Base-by-base conservation (phyloP, 2,888 invertebrate genomes). In the Leptopterna dolabrata region DNA sequence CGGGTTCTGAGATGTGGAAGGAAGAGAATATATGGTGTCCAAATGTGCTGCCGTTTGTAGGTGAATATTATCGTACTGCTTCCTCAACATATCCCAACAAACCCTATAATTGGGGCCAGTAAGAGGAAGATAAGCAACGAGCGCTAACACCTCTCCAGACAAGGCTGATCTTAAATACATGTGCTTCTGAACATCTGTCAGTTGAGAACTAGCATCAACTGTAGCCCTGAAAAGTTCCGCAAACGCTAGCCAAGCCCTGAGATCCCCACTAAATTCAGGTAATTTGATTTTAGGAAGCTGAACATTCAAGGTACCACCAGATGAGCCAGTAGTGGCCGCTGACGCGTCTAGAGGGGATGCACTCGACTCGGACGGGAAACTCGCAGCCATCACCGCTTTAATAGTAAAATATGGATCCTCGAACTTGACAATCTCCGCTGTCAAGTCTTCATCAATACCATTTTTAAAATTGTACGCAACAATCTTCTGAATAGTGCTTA, bases 281-380 rank as follows among this genome's bases (percentile, higher is more conserved):
- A 86, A 47, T 30, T 86, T 85, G 11, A 85, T 16, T 41, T 73
- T 76, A 43, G 85, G 85, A 24, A 85, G 73, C 19, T 80, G 80
- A 24, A 80, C 24, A 19, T 55, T 16, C 55, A 36, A 36, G 36
- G 7, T 47, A 14, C 47, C 13, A 14, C 16, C 13, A 47, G 14
- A 3, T 13, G 13, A 47, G 13, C 47, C 13, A 47, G 47, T 13
- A 47, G 47, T 47, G 13, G 47, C 47, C 3, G 16, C 4, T 4
- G 36, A 36, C 36, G 7, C 7, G 36, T 36, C 36, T 36, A 7
- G 4, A 4, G 7, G 36, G 2, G 36, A 36, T 4, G 36, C 2
- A 4, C 36, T 3, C 13, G 7, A 1, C 4, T 47, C 47, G 13
- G 13, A 14, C 3, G 47, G 47, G 14, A 47, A 47, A 4, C 1